These are phyloP conservation scores for Mormyrus iriodes DNA, from an alignment of 2,113 vertebrate species.

Conservation along the genomic window DNA sequence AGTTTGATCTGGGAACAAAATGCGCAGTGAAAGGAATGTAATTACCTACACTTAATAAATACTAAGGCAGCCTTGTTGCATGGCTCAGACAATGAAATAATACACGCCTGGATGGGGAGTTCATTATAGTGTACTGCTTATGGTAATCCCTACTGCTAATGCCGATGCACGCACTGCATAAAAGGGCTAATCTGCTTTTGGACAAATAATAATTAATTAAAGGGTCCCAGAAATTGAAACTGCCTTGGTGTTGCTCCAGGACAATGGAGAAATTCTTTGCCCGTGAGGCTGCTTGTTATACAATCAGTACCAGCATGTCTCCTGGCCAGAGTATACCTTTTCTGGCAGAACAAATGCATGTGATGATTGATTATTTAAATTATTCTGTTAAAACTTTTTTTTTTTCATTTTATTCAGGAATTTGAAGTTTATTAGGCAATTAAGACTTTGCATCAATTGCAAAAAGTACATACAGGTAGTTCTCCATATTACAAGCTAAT, in stretches of 20 bases:
- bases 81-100: conserved; percentile 1
- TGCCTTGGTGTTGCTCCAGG: neutral
- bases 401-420: neutral
- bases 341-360: neutral
- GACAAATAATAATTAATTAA: neutral
- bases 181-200: neutral
- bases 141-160: neutral
- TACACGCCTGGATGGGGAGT: neutral
- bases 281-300: neutral
- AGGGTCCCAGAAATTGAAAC: neutral
- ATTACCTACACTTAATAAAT: neutral
- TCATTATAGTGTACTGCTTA: neutral
- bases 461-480: neutral
- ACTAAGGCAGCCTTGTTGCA: neutral
- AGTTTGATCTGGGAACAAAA: neutral
- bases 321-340: neutral
- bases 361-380: neutral
- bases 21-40: neutral
- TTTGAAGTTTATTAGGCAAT: neutral
- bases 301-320: neutral
- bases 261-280: neutral
- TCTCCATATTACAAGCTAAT: no score
- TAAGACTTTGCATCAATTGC: neutral
- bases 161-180: neutral
- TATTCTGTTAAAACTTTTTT: neutral